These are phyloP conservation scores for Cinclus cinclus DNA, from an alignment of 2,113 vertebrate genomes.

Conservation along the genomic window DNA sequence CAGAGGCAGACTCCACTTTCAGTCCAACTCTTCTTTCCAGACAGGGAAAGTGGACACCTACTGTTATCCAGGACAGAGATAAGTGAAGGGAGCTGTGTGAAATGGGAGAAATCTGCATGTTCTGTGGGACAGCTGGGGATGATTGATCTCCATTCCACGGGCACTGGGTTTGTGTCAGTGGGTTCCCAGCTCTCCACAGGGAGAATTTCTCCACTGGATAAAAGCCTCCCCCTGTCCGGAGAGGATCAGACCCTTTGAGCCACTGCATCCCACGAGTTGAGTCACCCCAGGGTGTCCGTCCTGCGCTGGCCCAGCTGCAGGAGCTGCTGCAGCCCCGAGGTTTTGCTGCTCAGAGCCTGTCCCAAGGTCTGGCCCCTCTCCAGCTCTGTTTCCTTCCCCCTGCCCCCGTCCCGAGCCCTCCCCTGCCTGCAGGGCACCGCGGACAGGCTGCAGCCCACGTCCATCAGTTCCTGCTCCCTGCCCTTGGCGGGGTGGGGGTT, in stretches of 20 bases:
- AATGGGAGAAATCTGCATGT: accelerated
- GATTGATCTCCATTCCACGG: accelerated
- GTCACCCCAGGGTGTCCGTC: too few relatives aligned
- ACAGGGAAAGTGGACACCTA: background rate
- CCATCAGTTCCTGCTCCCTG: background rate
- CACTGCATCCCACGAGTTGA: accelerated
- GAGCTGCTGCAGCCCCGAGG: background rate
- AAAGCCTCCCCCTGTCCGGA: background rate
- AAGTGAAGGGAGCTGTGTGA: background rate
- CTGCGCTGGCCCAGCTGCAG: accelerated
- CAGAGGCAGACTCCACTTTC: background rate
- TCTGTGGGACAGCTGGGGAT: background rate
- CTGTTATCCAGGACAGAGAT: background rate
- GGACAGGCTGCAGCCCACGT: background rate
- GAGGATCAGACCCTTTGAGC: accelerated
- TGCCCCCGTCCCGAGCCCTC: background rate
- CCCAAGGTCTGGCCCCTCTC: background rate
- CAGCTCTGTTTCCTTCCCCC: background rate
- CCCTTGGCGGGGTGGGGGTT: background rate
- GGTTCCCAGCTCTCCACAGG: background rate
- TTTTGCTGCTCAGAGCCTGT: background rate
- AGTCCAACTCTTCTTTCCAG: background rate
- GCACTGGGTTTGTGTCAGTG: accelerated
- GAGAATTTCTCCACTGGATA: background rate
- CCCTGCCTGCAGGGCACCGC: too few relatives aligned